Evolutionary conservation across 2,113 vertebrate species (phyloP), one percentile per base, ranked within the genome.

Genomic region (Platysteira castanea): DNA sequence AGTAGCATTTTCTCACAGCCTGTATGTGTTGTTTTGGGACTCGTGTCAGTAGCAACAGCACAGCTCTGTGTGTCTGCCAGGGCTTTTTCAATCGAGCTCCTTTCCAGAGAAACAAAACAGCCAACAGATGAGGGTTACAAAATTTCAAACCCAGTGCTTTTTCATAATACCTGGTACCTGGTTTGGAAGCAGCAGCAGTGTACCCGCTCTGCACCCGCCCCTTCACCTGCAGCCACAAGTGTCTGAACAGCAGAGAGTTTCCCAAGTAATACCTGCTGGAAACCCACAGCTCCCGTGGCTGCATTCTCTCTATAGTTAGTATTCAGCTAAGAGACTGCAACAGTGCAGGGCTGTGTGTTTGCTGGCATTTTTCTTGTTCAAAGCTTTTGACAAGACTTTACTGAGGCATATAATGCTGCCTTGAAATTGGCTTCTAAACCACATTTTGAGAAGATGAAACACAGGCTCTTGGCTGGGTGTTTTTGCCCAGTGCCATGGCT

Each of bases 1-100:
- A 71, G 93, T 56, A 78, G 73, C 76, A 71, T 86, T 97, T 97
- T 96, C 85, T 96, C 93, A 92, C 83, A 94, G 88, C 44, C 88
- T 64, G 46, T 42, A 39, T 73, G 85, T 78, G 79, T 71, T 92
- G 71, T 70, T 96, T 27, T 95, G 95, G 85, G 93, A 86, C 90
- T 88, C 50, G 76, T 69, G 88, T 94, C 85, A 81, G 92, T 16
- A 71, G 90, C 92, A 95, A 95, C 87, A 92, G 90, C 91, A 22
- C 41, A 84, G 85, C 92, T 92, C 95, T 92, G 88, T 96, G 88
- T 41, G 73, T 67, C 79, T 96, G 93, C 95, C 90, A 94, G 93
- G 70, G 47, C 68, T 90, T 37, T 50, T 63, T 96, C 95, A 93
- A 56, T 24, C 9, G 65, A 93, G 63, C 68, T 94, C 79, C 92